A percentile compares a stretch with the other conserved stretches of the same genome.
These are phyloP conservation scores for Sebastolobus alascanus DNA, from an alignment of 2,797 vertebrate genomes.

Conservation along the genomic window DNA sequence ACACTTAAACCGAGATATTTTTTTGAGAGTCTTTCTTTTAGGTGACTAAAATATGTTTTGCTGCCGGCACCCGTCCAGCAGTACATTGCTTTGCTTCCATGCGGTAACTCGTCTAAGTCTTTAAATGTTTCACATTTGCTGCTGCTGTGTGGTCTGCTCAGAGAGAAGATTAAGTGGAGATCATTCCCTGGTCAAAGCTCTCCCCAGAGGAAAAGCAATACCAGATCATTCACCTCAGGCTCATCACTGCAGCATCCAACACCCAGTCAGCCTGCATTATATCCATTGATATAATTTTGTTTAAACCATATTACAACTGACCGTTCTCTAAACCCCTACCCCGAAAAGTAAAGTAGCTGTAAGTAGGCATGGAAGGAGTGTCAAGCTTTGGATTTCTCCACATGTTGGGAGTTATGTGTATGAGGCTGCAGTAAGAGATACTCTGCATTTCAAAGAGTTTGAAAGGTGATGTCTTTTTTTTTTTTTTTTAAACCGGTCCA, in stretches of 20 bases:
- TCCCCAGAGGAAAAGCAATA: conserved; percentile 81
- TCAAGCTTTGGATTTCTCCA: no score
- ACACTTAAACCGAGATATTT: no score
- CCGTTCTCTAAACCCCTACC: neutral
- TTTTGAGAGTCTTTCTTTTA: neutral
- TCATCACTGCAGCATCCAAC: conserved; percentile 82
- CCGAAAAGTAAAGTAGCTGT: neutral
- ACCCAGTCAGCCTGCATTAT: neutral
- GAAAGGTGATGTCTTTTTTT: neutral
- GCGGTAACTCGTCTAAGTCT: no score
- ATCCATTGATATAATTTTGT: neutral
- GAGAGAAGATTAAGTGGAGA: conserved; percentile 87
- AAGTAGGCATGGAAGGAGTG: no score
- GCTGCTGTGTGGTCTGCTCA: conserved; percentile 77
- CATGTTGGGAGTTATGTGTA: neutral
- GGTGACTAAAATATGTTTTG: no score
- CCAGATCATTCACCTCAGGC: conserved; percentile 82
- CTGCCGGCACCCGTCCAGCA: no score
- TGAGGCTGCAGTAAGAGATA: neutral
- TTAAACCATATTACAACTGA: no score
- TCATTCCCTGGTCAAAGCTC: conserved; percentile 87
- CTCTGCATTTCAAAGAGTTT: no score
- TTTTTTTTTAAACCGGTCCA: no score
- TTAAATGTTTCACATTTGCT: neutral
- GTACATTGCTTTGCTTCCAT: no score